phyloP scores from a whole-genome alignment of 1,140 invertebrate genomes.

The Bombyx mandarina region DNA sequence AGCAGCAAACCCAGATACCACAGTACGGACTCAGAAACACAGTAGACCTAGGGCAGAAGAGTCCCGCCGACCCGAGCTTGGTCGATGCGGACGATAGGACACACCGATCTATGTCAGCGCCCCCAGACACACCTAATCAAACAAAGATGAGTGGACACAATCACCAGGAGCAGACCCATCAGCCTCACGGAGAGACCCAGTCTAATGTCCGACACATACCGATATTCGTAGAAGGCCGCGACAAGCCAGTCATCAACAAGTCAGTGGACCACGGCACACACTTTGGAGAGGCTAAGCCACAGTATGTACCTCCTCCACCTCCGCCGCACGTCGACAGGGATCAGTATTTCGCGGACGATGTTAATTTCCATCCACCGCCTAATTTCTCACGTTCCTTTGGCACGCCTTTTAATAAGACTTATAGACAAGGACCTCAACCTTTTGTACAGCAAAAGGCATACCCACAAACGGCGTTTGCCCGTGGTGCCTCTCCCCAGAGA shows the following conservation, averaged over 20 bases:
- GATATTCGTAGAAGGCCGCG: conserved; percentile 87
- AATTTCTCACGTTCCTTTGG: conserved; percentile 57
- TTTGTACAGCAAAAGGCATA: conserved; percentile 58
- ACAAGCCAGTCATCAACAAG: conserved; percentile 80
- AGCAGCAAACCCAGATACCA: conserved; percentile 61
- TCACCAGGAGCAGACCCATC: conserved; percentile 37
- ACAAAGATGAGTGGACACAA: conserved; percentile 59
- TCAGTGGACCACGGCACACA: conserved; percentile 51
- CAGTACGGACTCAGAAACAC: conserved; percentile 83
- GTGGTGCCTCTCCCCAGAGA: conserved; percentile 52
- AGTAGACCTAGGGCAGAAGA: conserved; percentile 81
- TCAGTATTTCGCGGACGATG: conserved; percentile 56
- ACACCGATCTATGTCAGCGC: conserved; percentile 80
- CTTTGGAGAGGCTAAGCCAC: conserved; percentile 49
- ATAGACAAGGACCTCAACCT: conserved; percentile 50
- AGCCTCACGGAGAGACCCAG: conserved; percentile 30
- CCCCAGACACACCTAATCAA: conserved; percentile 62
- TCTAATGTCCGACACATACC: conserved; percentile 84
- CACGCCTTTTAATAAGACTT: conserved; percentile 53
- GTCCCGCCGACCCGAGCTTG: conserved; percentile 67
- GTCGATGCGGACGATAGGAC: conserved; percentile 72
- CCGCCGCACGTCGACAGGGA: conserved; percentile 56
- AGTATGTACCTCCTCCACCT: conserved; percentile 42
- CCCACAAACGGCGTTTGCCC: conserved; percentile 45
- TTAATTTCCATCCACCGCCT: conserved; percentile 44